Conservation (phyloP, 2,797 vertebrate species). For the Oceanodroma leucorhoa region DNA sequence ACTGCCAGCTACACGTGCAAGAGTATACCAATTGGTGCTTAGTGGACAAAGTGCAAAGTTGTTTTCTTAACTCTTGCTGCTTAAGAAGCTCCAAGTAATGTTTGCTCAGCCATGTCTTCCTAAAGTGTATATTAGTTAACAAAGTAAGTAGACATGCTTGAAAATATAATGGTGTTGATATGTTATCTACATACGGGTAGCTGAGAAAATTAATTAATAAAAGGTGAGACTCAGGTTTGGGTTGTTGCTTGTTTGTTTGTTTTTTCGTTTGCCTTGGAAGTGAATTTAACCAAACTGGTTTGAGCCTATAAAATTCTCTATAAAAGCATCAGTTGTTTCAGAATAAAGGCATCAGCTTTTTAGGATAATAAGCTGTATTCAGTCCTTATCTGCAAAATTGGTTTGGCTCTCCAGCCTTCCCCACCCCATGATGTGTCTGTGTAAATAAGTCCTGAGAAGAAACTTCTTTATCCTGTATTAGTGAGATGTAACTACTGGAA, state of each 20-base stretch:
- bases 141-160: background rate
- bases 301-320: background rate
- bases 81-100: background rate
- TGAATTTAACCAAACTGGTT: background rate
- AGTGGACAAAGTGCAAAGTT: background rate
- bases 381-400: background rate
- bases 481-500: background rate
- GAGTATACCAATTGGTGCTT: background rate
- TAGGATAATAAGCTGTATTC: background rate
- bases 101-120: background rate
- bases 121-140: background rate
- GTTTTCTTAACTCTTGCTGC: background rate
- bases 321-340: background rate
- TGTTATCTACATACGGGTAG: background rate
- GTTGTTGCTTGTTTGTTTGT: too few relatives aligned
- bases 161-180: background rate
- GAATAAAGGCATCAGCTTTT: background rate
- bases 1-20: background rate
- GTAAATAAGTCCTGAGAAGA: background rate
- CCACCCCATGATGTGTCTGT: background rate
- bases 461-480: background rate
- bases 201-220: background rate
- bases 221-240: background rate
- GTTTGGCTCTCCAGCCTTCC: background rate
- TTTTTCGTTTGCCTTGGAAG: background rate